phyloP scores from a whole-genome alignment of 1,140 invertebrate species.

The Procambarus clarkii region DNA sequence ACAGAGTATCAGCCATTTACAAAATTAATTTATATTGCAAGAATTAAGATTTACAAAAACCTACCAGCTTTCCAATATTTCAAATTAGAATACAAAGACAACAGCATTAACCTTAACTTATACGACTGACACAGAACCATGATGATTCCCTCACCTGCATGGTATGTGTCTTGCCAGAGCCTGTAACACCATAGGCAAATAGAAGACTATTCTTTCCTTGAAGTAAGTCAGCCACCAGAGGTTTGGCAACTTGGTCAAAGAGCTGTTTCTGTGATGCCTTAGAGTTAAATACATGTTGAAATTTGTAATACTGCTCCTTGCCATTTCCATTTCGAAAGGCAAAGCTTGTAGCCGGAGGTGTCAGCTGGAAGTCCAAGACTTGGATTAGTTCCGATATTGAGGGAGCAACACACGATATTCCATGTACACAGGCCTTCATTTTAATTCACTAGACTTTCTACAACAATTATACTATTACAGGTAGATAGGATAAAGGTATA shows the following conservation, averaged over 20 bases:
- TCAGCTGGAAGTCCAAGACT: constrained; percentile 47
- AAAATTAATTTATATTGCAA: too few relatives aligned
- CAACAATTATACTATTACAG: too few relatives aligned
- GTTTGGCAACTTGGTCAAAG: constrained; percentile 89
- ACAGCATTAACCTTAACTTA: too few relatives aligned
- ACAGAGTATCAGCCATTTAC: too few relatives aligned
- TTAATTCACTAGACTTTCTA: too few relatives aligned
- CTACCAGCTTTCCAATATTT: too few relatives aligned
- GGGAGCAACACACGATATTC: not conserved
- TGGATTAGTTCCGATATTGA: not conserved
- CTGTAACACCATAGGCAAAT: constrained; percentile 97
- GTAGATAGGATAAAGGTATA: too few relatives aligned
- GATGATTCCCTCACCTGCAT: constrained; percentile 82
- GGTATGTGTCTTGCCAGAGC: constrained; percentile 96
- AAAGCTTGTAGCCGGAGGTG: constrained; percentile 39
- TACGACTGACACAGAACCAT: too few relatives aligned
- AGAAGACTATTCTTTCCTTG: constrained; percentile 86
- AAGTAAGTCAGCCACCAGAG: constrained; percentile 85
- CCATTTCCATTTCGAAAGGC: constrained; percentile 68
- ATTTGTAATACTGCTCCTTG: constrained; percentile 76
- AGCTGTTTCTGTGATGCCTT: constrained; percentile 86
- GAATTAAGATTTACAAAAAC: too few relatives aligned
- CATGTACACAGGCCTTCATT: too few relatives aligned
- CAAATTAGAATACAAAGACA: too few relatives aligned
- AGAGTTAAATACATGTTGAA: constrained; percentile 88